Evolutionary conservation across 2,888 invertebrate species (phyloP).

Genomic region (Eulithis testata): DNA sequence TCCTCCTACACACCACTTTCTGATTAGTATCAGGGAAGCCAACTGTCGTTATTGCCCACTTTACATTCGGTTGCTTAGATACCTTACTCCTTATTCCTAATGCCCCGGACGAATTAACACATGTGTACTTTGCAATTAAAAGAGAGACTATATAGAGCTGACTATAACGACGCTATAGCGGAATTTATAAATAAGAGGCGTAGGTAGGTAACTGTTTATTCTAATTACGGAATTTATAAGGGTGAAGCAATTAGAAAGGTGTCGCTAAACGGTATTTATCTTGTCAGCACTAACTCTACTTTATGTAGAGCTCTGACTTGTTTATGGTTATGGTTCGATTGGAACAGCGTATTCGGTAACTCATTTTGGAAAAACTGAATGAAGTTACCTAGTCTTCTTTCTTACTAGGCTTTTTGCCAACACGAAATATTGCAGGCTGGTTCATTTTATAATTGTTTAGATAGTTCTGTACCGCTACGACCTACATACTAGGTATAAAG

Average conservation of each 20-base stretch:
- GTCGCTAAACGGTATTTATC: constrained; percentile 13
- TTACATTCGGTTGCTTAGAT: constrained; percentile 37
- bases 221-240: constrained; percentile 36
- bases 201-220: constrained; percentile 22
- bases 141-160: background rate
- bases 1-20: constrained; percentile 65
- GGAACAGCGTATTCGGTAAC: background rate
- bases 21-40: constrained; percentile 58
- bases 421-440: too few species aligned
- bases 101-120: too few species aligned
- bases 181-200: background rate
- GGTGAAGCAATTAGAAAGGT: constrained; percentile 28
- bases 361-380: too few species aligned
- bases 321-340: background rate
- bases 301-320: constrained; percentile 10
- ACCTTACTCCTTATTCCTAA: constrained; percentile 9
- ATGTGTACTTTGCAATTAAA: background rate
- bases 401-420: too few species aligned
- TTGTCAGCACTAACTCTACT: constrained; percentile 15
- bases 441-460: too few species aligned
- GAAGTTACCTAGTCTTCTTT: too few species aligned
- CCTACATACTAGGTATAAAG: too few species aligned
- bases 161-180: background rate
- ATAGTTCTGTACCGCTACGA: too few species aligned
- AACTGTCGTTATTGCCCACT: constrained; percentile 36